Evolutionary conservation across 1,140 invertebrate genomes (phyloP).

Genomic region (Mylabris phalerata): DNA sequence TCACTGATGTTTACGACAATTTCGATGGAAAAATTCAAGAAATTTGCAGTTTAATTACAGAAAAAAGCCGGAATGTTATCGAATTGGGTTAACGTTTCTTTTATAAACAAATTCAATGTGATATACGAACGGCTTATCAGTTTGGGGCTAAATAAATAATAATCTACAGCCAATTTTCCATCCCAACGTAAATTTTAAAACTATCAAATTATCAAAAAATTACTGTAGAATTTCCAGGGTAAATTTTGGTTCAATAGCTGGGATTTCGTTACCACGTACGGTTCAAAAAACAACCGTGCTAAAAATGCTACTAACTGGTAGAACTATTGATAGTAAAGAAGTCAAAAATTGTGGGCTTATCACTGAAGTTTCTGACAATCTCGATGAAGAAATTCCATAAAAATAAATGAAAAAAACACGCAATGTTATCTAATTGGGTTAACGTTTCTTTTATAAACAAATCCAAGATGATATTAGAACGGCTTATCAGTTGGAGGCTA

Average conservation of each 20-base stretch:
- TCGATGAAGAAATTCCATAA: constrained; percentile 62
- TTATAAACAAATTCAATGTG: constrained; percentile 71
- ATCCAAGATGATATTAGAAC: constrained; percentile 45
- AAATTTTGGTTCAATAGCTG: constrained; percentile 90
- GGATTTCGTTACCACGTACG: constrained; percentile 72
- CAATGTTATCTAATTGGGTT: no score
- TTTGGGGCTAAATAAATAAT: constrained; percentile 84
- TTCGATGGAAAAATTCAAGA: constrained; percentile 66
- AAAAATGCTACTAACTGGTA: constrained; percentile 84
- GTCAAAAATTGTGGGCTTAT: constrained; percentile 76
- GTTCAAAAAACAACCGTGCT: constrained; percentile 71
- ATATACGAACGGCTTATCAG: constrained; percentile 82
- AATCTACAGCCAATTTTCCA: constrained; percentile 74
- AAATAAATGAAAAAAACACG: no score
- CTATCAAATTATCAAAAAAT: neutral
- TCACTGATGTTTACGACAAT: constrained; percentile 69
- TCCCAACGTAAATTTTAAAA: constrained; percentile 70
- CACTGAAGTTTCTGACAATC: constrained; percentile 64
- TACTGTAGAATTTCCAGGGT: constrained; percentile 52
- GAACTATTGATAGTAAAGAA: constrained; percentile 70
- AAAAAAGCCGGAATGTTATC: constrained; percentile 80
- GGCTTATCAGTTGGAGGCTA: constrained; percentile 64
- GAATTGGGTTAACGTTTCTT: constrained; percentile 84
- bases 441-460: constrained; percentile 79
- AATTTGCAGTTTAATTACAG: constrained; percentile 68